These are phyloP conservation scores for Macrobrachium rosenbergii DNA, from an alignment of 1,140 invertebrate genomes.

Conservation along the genomic window DNA sequence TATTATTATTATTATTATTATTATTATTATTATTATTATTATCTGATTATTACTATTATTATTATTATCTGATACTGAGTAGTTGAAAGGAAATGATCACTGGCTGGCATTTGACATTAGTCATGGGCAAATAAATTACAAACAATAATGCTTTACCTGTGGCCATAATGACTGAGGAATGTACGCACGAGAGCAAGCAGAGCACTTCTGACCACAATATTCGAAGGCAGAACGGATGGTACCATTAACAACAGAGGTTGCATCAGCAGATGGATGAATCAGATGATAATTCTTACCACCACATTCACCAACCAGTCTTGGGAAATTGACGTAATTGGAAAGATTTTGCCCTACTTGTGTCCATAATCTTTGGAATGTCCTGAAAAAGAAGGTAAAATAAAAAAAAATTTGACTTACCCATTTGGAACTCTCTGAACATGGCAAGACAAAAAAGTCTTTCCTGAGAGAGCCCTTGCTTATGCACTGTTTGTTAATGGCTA, in stretches of 20 bases:
- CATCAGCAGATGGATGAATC: conserved; percentile 91
- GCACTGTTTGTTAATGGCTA: too few relatives aligned
- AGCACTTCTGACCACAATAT: conserved; percentile 98
- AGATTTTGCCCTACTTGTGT: conserved; percentile 92
- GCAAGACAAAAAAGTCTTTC: too few relatives aligned
- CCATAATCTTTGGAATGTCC: conserved; percentile 95
- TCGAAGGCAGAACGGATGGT: conserved; percentile 96
- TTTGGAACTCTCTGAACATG: too few relatives aligned
- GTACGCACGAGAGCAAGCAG: conserved; percentile 96
- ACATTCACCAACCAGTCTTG: conserved; percentile 94
- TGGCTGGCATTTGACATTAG: too few relatives aligned
- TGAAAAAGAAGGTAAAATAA: conserved; percentile 69
- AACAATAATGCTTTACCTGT: conserved; percentile 72
- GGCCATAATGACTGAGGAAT: conserved; percentile 93
- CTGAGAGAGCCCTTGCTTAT: too few relatives aligned
- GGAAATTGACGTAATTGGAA: conserved; percentile 89
- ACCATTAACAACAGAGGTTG: conserved; percentile 83
- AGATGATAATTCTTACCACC: conserved; percentile 99
- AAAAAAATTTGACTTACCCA: not conserved
- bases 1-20: too few relatives aligned
- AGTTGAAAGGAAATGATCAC: too few relatives aligned
- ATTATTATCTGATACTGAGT: too few relatives aligned
- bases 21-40: too few relatives aligned
- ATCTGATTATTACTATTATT: too few relatives aligned
- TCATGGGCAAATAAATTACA: too few relatives aligned